Evolutionary conservation across 2,797 vertebrate genomes (phyloP).

Genomic region (Anolis apletophallus): DNA sequence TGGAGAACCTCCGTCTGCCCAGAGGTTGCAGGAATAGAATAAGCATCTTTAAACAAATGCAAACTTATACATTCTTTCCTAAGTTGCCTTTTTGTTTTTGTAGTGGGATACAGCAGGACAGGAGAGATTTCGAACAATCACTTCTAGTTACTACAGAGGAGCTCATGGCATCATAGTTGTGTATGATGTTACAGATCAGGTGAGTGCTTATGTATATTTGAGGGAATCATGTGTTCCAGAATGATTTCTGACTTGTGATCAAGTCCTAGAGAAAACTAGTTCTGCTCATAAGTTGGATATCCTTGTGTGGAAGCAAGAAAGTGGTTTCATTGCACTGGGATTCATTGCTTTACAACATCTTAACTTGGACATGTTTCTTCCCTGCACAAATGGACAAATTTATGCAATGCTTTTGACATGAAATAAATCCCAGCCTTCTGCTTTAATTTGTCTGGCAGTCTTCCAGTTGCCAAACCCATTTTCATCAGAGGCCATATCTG

Average conservation of each 20-base stretch:
- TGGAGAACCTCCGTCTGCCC: neutral
- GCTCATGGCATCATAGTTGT: constrained; percentile 99
- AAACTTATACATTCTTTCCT: neutral
- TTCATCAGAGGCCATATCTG: no score
- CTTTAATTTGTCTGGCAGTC: neutral
- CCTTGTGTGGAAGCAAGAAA: neutral
- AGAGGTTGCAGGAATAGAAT: neutral
- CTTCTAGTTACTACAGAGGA: constrained; percentile 99
- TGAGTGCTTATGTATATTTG: constrained; percentile 61
- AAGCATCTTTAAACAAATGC: neutral
- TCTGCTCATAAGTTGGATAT: neutral
- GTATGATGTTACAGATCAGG: constrained; percentile 99
- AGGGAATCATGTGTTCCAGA: neutral
- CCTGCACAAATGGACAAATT: no score
- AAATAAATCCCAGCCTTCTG: neutral
- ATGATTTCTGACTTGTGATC: neutral
- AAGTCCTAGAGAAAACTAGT: neutral
- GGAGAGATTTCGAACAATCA: constrained; percentile 98
- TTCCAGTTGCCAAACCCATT: no score
- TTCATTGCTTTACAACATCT: no score
- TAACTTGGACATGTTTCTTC: no score
- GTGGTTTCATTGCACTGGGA: neutral
- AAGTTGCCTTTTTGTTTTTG: constrained; percentile 22
- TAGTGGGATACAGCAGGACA: constrained; percentile 99
- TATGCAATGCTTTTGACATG: no score